phyloP scores from a whole-genome alignment of 2,113 vertebrate species.

The Ursus arctos region DNA sequence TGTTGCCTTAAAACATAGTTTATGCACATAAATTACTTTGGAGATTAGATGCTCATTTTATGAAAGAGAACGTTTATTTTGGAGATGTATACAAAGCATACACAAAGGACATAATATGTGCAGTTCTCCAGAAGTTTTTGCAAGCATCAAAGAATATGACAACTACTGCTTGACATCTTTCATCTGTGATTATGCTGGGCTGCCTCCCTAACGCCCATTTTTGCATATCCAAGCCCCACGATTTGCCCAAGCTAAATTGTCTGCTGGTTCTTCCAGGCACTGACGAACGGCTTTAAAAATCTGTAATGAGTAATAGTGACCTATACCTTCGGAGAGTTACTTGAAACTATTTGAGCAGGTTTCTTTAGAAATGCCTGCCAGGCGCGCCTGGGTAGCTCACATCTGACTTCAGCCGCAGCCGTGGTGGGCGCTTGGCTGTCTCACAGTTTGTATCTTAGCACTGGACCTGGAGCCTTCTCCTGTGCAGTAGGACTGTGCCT shows the following conservation, averaged over 20 bases:
- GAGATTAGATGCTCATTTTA: slow-evolving; percentile 66
- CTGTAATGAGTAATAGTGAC: slow-evolving; percentile 75
- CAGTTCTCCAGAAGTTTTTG: slow-evolving; percentile 80
- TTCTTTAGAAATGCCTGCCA: slow-evolving; percentile 80
- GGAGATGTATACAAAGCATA: neutral
- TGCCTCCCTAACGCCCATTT: slow-evolving; percentile 70
- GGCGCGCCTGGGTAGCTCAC: neutral
- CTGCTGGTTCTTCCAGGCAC: slow-evolving; percentile 74
- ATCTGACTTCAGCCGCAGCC: neutral
- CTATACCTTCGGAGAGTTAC: slow-evolving; percentile 82
- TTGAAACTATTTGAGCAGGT: slow-evolving; percentile 63
- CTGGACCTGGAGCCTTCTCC: neutral
- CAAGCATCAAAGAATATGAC: slow-evolving; percentile 81
- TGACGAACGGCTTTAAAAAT: slow-evolving; percentile 82
- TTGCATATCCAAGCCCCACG: slow-evolving; percentile 69
- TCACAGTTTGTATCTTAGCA: neutral
- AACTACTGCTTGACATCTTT: slow-evolving; percentile 73
- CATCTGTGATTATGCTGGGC: slow-evolving; percentile 78
- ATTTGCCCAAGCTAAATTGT: slow-evolving; percentile 75
- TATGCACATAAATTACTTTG: slow-evolving; percentile 83
- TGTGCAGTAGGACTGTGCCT: neutral
- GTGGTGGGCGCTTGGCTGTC: neutral
- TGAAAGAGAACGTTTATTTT: slow-evolving; percentile 61
- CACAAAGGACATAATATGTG: slow-evolving; percentile 70
- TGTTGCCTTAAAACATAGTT: slow-evolving; percentile 60